Base-by-base conservation (phyloP, 1,140 invertebrate genomes). In the Drosophila elegans region DNA sequence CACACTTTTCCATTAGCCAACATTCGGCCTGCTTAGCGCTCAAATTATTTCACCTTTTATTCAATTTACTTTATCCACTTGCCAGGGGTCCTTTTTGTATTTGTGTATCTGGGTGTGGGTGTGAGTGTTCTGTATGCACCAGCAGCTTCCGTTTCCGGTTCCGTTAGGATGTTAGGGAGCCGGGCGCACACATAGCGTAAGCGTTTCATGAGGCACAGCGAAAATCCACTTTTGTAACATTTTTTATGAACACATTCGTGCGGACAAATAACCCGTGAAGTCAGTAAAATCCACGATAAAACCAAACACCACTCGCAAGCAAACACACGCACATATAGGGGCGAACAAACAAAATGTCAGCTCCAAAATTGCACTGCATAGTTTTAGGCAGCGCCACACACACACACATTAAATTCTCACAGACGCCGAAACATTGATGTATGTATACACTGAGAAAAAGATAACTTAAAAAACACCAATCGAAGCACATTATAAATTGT, bases 21-120 rank as follows among this genome's bases (percentile, higher is more conserved):
- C 57, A 64, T 60, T 82, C 44, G 52, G 51, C 64, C 77, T 73
- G 81, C 68, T 85, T 59, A 77, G 77, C 59, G 63, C 77, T 49
- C 62, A 80, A 85, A 85, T 84, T 84, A 85, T 84, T 85, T 84
- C 77, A 84, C 81, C 77, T 80, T 80, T 85, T 85, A 85, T 85
- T 85, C 77, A 85, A 80, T 85, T 85, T 84, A 85, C 78, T 81
- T 75, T 78, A 78, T 78, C 42, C 74, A 74, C 53, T 61, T 53
- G 61, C 53, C 77, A 29, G 73, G 51, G 52, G 68, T 46, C 27
- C 68, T 13, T 54, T 68, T 56, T 75, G 46, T 62, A 55, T 21
- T 53, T 53, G 42, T 44, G 41, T 56, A 34, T 34, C 13, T 9
- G 25, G 68, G 11, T 48, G 46, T 45, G 25, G 44, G 46, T 64